These are phyloP conservation scores for Paradoxurus hermaphroditus DNA, from an alignment of 2,113 vertebrate species.

Conservation along the genomic window DNA sequence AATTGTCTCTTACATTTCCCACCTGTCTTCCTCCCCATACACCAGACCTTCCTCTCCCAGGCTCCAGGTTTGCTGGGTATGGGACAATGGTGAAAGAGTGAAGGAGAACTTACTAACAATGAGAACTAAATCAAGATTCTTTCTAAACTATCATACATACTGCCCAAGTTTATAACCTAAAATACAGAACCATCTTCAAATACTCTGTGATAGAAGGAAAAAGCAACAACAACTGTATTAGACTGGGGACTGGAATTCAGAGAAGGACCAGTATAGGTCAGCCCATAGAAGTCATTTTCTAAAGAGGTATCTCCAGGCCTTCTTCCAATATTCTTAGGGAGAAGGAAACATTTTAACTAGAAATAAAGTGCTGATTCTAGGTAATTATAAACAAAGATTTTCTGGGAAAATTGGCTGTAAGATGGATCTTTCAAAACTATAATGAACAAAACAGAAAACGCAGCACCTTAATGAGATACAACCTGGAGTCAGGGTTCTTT, in stretches of 20 bases:
- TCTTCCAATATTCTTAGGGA: not conserved
- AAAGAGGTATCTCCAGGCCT: not conserved
- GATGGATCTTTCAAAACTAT: not conserved
- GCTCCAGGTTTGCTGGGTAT: not conserved
- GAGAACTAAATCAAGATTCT: not conserved
- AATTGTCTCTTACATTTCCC: not conserved
- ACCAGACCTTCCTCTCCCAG: not conserved
- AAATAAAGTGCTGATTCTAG: slow-evolving; percentile 13
- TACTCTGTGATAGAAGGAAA: not conserved
- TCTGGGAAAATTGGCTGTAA: not conserved
- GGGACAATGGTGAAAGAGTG: not conserved
- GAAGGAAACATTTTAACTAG: not conserved
- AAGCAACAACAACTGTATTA: not conserved
- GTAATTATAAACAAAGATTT: not conserved
- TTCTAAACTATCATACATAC: not conserved
- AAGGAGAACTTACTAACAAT: not conserved
- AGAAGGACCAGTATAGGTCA: not conserved
- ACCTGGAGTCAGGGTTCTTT: not conserved
- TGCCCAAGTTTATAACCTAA: not conserved
- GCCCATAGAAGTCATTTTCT: not conserved
- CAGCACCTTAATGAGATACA: not conserved
- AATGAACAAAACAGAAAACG: slow-evolving; percentile 19
- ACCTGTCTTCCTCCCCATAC: not conserved
- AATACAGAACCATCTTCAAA: not conserved
- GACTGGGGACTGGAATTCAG: not conserved